These are phyloP conservation scores for Falcunculus frontatus DNA, from an alignment of 2,113 vertebrate species.

Conservation along the genomic window DNA sequence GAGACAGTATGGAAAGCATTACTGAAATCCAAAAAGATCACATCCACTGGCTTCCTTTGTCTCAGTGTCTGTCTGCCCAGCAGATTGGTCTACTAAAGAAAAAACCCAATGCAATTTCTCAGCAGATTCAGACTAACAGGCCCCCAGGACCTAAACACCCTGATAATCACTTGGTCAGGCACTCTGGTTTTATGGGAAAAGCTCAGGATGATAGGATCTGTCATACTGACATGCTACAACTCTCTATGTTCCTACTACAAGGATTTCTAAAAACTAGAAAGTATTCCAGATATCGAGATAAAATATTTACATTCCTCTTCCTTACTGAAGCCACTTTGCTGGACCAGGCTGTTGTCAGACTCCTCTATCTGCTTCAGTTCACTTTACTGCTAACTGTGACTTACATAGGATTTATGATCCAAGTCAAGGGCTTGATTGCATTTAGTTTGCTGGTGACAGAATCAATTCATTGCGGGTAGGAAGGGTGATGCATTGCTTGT, in stretches of 20 bases:
- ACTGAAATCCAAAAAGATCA: background rate
- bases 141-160: background rate
- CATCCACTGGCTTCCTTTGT: background rate
- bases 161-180: background rate
- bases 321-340: background rate
- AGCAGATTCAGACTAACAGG: background rate
- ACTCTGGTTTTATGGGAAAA: background rate
- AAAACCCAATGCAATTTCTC: background rate
- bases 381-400: constrained; percentile 10
- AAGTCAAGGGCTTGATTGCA: constrained; percentile 63
- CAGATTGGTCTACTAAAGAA: background rate
- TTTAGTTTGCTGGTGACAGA: constrained; percentile 64
- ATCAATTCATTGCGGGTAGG: constrained; percentile 31
- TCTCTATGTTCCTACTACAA: background rate
- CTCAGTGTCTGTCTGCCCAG: background rate
- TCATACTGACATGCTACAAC: background rate
- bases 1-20: background rate
- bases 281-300: background rate
- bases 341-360: background rate
- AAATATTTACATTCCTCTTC: background rate
- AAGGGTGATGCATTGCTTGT: constrained; percentile 54
- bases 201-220: background rate
- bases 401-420: constrained; percentile 57
- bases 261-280: background rate
- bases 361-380: background rate